Base-by-base conservation (phyloP, 2,888 invertebrate genomes). In the Linnaemya tessellans region DNA sequence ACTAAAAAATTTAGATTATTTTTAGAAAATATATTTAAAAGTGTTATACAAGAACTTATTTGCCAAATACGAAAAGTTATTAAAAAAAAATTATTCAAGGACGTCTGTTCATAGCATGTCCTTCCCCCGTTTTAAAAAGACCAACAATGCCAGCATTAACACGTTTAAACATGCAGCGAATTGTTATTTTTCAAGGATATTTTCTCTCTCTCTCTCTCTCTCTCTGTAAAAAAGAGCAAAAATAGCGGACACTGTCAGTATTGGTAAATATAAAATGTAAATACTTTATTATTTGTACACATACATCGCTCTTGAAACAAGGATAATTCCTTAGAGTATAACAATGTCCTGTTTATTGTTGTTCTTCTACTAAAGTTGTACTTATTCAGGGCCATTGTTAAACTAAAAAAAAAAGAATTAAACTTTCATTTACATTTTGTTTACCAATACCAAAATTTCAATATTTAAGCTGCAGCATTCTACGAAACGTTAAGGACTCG, bases 191-290 rank as follows among this genome's bases (percentile, higher is more conserved):
- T 73, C 25, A 54, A 20, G 1, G 11, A 46, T 9, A 1, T 20
- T 65, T 70, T 64, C 58, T 54, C 43, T 8, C 3, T 62, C 7
- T 15, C 1, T 25, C 9, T 20, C 58, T 54, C 43, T 8, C 3
- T 62, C 3, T 11, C 1, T 25, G 3, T 20, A 30, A 30, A 65
- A 51, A 49, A 15, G 0, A 38, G 22, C 46, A n/a, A 62, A 51
- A 41, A 56, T 11, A 43, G 18, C 46, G 43, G 22, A 1, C 67
- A 41, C 54, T 80, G 79, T 64, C 56, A 71, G 41, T 75, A 84
- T 84, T 84, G 80, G 64, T 79, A 74, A 80, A 80, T 84, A 80
- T 56, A 74, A 84, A 74, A 79, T 84, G 84, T 84, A 84, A 84
- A 84, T 84, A 84, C 84, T 80, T 79, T 73, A 84, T 74, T 84